Evolutionary conservation across 2,113 vertebrate species (phyloP).

Genomic region (Cheirogaleus medius): DNA sequence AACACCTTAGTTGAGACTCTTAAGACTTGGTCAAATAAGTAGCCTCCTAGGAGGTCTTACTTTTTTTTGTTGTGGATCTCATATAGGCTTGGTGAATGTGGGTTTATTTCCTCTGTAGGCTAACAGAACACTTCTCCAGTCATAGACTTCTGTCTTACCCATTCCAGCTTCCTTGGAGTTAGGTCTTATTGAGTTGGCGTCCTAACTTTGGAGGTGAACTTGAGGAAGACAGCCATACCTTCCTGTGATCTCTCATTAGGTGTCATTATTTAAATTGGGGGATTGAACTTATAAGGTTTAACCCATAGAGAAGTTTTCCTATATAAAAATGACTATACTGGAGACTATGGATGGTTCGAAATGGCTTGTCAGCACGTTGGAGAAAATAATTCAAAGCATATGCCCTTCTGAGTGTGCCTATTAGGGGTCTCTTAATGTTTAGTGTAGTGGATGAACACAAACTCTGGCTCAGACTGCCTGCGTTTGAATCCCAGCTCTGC

Average conservation of each 20-base stretch:
- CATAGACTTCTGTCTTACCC: background rate
- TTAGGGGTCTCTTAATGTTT: slow-evolving; percentile 40
- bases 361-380: slow-evolving; percentile 17
- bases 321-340: slow-evolving; percentile 11
- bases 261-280: slow-evolving; percentile 34
- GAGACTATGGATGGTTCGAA: slow-evolving; percentile 29
- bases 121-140: background rate
- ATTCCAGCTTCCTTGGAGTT: background rate
- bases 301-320: background rate
- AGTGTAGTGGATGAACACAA: background rate
- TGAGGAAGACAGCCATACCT: background rate
- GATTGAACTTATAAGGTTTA: slow-evolving; percentile 38
- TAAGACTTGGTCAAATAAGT: background rate
- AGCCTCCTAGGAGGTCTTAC: background rate
- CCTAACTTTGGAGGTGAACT: slow-evolving; percentile 12
- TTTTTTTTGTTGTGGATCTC: background rate
- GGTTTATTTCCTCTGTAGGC: background rate
- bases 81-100: background rate
- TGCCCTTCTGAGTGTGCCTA: background rate
- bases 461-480: background rate
- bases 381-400: slow-evolving; percentile 21
- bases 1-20: background rate
- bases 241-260: background rate
- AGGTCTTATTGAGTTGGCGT: background rate
- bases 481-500: slow-evolving; percentile 11